phyloP scores from a whole-genome alignment of 2,797 vertebrate species.

The Gadopsis bispinosus region DNA sequence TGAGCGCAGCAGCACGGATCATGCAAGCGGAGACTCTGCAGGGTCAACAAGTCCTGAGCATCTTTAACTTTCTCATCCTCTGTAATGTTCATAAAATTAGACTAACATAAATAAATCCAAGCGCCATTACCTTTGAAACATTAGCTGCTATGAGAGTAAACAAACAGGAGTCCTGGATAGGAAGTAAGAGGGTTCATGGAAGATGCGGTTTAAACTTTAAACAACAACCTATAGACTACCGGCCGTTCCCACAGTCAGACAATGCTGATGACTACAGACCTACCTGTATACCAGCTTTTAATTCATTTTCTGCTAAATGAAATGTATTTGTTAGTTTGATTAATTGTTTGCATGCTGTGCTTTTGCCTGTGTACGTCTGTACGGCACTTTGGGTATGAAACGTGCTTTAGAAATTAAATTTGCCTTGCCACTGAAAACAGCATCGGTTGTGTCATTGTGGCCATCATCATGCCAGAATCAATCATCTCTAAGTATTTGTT shows the following conservation, averaged over 20 bases:
- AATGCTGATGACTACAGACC: too few relatives aligned
- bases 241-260: too few relatives aligned
- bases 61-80: not conserved
- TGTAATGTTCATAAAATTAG: not conserved
- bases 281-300: too few relatives aligned
- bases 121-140: not conserved
- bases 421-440: not conserved
- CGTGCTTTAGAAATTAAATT: too few relatives aligned
- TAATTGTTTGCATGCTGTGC: too few relatives aligned
- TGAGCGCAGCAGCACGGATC: slow-evolving; percentile 44
- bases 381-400: too few relatives aligned
- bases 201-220: not conserved
- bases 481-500: not conserved
- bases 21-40: slow-evolving; percentile 32
- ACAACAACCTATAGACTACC: not conserved
- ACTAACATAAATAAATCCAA: not conserved
- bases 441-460: not conserved
- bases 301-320: too few relatives aligned
- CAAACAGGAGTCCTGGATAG: not conserved
- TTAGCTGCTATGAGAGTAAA: not conserved
- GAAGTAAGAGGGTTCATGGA: not conserved
- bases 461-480: not conserved
- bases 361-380: too few relatives aligned
- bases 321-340: too few relatives aligned
- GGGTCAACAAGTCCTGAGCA: not conserved